Base-by-base conservation (phyloP, 2,888 invertebrate genomes). In the Carterocephalus palaemon region DNA sequence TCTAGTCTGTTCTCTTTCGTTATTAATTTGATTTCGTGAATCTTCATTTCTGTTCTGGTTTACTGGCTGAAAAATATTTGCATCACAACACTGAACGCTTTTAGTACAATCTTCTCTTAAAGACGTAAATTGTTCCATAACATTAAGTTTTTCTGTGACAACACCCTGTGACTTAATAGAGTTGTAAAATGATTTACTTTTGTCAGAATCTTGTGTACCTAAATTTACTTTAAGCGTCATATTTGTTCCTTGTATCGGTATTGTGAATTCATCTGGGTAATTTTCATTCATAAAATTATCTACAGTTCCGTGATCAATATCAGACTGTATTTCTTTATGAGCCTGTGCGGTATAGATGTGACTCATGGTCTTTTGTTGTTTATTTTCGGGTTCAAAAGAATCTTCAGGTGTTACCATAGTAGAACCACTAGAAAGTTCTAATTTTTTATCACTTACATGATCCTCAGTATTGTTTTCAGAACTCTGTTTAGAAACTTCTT, bases 221-320 rank as follows among this genome's bases (percentile, higher is more conserved):
- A 64, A 51, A 22, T 57, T 57, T n/a, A 82, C 75, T 57, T 67
- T 73, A 4, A 84, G 60, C 12, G 70, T 79, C 80, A 85, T 82
- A 51, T 83, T 83, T 26, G 84, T 84, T n/a, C 82, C 83, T 54
- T 75, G 64, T 48, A 84, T 76, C 8, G 85, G 84, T 53, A 83
- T 75, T 3, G 66, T 65, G 43, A 68, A 79, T 46, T 80, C 69
- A 39, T 70, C 68, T 39, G 55, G 37, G 24, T 5, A 19, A n/a
- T 37, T 37, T 19, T 7, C 15, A n/a, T 43, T 40, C 39, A 50
- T 47, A 17, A 32, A 17, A 23, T 40, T 29, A 1, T 48, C 6
- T 1, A 19, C n/a, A 9, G 20, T 19, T 19, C 4, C 5, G 6
- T 19, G 26, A 0, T 51, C 46, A 9, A 32, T 46, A 20, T 54